Evolutionary conservation across 1,140 invertebrate genomes (phyloP).

Genomic region (Leucophenga varia): DNA sequence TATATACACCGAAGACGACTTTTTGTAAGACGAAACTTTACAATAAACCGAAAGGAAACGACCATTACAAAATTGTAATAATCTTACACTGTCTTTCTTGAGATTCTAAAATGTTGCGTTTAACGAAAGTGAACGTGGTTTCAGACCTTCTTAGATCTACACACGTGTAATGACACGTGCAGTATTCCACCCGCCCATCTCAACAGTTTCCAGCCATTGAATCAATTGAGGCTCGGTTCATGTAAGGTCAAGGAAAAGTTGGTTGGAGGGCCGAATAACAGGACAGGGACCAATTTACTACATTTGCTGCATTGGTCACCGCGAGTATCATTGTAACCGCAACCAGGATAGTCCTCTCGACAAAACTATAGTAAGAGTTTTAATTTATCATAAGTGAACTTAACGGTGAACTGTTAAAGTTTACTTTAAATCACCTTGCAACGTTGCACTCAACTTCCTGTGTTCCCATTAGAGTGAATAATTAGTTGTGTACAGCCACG

Average conservation of each 20-base stretch:
- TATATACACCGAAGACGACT: too few species aligned
- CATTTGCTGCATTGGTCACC: constrained; percentile 99
- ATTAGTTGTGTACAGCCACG: too few species aligned
- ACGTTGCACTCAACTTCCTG: too few species aligned
- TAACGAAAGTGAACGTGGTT: too few species aligned
- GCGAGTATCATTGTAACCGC: constrained; percentile 88
- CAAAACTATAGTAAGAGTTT: constrained; percentile 64
- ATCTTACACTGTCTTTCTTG: too few species aligned
- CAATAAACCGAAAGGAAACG: too few species aligned
- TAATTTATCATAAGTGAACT: background rate
- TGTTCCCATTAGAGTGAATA: too few species aligned
- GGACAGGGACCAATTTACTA: constrained; percentile 94
- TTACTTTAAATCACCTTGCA: too few species aligned
- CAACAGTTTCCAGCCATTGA: constrained; percentile 70
- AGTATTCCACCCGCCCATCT: constrained; percentile 83
- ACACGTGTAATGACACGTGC: constrained; percentile 84
- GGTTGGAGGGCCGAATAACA: constrained; percentile 75
- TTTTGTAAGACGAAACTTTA: too few species aligned
- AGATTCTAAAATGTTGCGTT: too few species aligned
- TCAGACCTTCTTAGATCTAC: constrained; percentile 92
- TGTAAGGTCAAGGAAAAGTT: constrained; percentile 92
- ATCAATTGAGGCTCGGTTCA: constrained; percentile 78
- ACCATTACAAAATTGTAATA: too few species aligned
- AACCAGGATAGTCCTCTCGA: constrained; percentile 89
- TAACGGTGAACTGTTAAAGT: too few species aligned